These are phyloP conservation scores for Pipra filicauda DNA, from an alignment of 2,113 vertebrate species.

Conservation along the genomic window DNA sequence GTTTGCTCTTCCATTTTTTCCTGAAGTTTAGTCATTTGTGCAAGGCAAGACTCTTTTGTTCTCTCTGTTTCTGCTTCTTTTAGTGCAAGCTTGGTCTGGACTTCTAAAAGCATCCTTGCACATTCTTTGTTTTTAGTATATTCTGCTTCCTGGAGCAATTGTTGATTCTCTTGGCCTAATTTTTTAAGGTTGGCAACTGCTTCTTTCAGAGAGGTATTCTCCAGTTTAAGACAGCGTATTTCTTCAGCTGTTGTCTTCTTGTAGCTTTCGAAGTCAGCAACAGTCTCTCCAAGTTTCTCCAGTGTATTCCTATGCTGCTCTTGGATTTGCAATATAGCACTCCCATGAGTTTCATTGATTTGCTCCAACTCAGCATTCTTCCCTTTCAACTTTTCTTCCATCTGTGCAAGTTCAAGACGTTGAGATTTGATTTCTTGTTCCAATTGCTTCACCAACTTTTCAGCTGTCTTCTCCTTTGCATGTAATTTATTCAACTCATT, in stretches of 20 bases:
- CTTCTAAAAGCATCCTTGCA: slow-evolving; percentile 81
- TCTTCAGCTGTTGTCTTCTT: slow-evolving; percentile 68
- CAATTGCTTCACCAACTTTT: slow-evolving; percentile 61
- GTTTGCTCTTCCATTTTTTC: slow-evolving; percentile 76
- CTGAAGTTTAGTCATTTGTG: slow-evolving; percentile 66
- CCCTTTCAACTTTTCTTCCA: slow-evolving; percentile 73
- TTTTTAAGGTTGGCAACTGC: slow-evolving; percentile 66
- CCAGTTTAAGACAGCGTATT: slow-evolving; percentile 57
- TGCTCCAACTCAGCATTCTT: slow-evolving; percentile 73
- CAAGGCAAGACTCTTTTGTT: slow-evolving; percentile 51
- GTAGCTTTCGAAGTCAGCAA: slow-evolving; percentile 82
- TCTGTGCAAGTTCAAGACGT: slow-evolving; percentile 36
- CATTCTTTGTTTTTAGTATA: slow-evolving; percentile 73
- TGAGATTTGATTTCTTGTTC: slow-evolving; percentile 61
- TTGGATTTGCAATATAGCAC: slow-evolving; percentile 64
- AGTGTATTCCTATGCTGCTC: slow-evolving; percentile 67
- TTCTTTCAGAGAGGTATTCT: slow-evolving; percentile 67
- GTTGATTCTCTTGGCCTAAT: slow-evolving; percentile 65
- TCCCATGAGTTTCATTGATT: slow-evolving; percentile 61
- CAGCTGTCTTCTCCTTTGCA: slow-evolving; percentile 74
- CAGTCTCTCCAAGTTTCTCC: slow-evolving; percentile 68
- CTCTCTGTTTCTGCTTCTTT: slow-evolving; percentile 78
- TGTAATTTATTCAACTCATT: slow-evolving; percentile 84
- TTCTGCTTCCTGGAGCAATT: slow-evolving; percentile 66
- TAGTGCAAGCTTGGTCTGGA: slow-evolving; percentile 75